Base-by-base conservation (phyloP, 2,888 invertebrate genomes). In the Drosophila hamatofila region DNA sequence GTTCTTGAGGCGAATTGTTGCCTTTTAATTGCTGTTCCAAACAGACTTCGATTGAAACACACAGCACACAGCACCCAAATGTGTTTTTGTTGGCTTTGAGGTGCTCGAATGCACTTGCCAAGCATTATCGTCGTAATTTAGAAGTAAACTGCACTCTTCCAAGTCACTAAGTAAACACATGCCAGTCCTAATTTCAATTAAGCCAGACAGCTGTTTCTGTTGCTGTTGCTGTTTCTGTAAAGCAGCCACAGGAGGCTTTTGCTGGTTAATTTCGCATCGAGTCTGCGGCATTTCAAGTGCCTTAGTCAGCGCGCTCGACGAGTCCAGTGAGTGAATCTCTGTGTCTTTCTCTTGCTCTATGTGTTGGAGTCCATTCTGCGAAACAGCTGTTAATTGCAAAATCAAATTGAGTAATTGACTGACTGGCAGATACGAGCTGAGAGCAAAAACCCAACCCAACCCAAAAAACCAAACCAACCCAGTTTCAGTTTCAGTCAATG, bases 331-430 rank as follows among this genome's bases (percentile, higher is more conserved):
- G 25, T 35, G 33, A n/a, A 27, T 56, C 44, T 52, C n/a, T 23
- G 14, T 9, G 54, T 48, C 27, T 27, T 9, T 25, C 3, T 9
- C 14, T 23, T 1, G 23, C 3, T n/a, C 33, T n/a, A 16, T 42
- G 30, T 25, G 48, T 44, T 41, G 14, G 52, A 55, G 67, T 63
- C 63, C 58, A 70, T 64, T 72, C 57, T 44, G 71, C 72, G 75
- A 72, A 66, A 78, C 81, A 81, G 73, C 82, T 84, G 85, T 82
- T 83, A 88, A 85, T 83, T 85, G 86, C 85, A 86, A 83, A 88
- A 80, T 83, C 80, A 83, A 82, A 88, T 77, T 88, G 80, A 80
- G 80, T 80, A 82, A 80, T 82, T 79, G 72, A 67, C 76, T 76
- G 75, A 18, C 48, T 69, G 68, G 48, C 75, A 71, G 72, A 65